Conservation (phyloP, 2,113 vertebrate species). For the Perccottus glenii region DNA sequence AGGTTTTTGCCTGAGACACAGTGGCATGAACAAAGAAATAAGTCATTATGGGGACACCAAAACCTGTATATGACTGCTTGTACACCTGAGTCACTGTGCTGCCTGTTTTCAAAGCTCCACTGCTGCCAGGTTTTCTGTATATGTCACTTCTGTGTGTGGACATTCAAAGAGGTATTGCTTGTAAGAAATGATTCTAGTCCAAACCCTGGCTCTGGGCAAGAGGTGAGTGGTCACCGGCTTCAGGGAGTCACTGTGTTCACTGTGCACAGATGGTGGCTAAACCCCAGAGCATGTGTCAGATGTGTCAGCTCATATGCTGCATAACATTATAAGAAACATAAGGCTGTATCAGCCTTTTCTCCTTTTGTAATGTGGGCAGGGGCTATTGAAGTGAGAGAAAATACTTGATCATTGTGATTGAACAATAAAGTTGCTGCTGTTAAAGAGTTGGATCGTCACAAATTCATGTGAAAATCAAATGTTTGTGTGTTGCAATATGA, state of each 20-base stretch:
- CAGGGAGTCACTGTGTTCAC: constrained; percentile 31
- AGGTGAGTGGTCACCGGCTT: constrained; percentile 44
- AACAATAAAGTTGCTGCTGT: constrained; percentile 16
- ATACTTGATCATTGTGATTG: constrained; percentile 15
- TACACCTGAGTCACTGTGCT: constrained; percentile 7
- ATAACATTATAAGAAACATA: constrained; percentile 38
- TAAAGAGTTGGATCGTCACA: neutral
- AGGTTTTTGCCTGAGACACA: constrained; percentile 21
- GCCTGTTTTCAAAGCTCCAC: neutral
- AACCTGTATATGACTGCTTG: neutral
- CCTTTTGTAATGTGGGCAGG: neutral
- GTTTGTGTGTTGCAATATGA: too few species aligned
- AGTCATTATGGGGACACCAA: neutral
- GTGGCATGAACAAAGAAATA: constrained; percentile 16
- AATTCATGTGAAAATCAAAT: too few species aligned
- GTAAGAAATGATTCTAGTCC: constrained; percentile 25
- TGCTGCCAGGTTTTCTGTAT: constrained; percentile 1
- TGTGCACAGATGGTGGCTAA: constrained; percentile 71
- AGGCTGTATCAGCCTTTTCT: constrained; percentile 6
- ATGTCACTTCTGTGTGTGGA: constrained; percentile 1
- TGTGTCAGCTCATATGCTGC: constrained; percentile 42
- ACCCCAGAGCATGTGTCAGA: constrained; percentile 64
- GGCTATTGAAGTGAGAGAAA: constrained; percentile 9
- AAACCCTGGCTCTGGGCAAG: constrained; percentile 28
- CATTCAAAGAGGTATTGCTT: constrained; percentile 15